These are phyloP conservation scores for Periphyllus acericola DNA, from an alignment of 2,888 invertebrate genomes.

Conservation along the genomic window DNA sequence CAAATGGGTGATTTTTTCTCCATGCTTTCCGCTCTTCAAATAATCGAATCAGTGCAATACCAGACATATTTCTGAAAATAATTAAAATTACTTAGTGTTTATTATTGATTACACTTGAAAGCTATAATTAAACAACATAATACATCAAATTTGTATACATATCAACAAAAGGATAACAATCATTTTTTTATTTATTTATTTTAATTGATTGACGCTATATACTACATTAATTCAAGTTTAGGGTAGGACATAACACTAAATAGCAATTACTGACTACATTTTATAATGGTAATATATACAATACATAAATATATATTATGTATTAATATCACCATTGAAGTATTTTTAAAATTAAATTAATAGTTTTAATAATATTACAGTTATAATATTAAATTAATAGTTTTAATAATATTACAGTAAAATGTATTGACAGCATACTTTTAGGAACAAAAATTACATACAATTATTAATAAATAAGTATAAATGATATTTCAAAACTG, in stretches of 20 bases:
- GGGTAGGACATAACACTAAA: too few species aligned
- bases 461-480: not conserved
- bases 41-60: constrained; percentile 94
- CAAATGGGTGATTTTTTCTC: constrained; percentile 99
- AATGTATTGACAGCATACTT: not conserved
- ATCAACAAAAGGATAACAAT: too few species aligned
- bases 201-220: too few species aligned
- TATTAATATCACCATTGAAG: too few species aligned
- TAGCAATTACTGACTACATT: too few species aligned
- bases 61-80: constrained; percentile 79
- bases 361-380: too few species aligned
- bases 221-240: too few species aligned
- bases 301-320: not conserved
- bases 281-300: not conserved
- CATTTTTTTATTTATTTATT: too few species aligned
- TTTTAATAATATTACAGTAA: not conserved
- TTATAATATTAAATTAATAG: too few species aligned
- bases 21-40: constrained; percentile 98
- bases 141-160: not conserved
- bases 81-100: not conserved
- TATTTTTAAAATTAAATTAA: not conserved
- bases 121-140: too few species aligned
- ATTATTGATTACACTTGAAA: not conserved
- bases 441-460: not conserved
- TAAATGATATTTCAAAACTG: too few species aligned